Conservation (phyloP, 2,888 invertebrate genomes). For the Eupithecia dodoneata region DNA sequence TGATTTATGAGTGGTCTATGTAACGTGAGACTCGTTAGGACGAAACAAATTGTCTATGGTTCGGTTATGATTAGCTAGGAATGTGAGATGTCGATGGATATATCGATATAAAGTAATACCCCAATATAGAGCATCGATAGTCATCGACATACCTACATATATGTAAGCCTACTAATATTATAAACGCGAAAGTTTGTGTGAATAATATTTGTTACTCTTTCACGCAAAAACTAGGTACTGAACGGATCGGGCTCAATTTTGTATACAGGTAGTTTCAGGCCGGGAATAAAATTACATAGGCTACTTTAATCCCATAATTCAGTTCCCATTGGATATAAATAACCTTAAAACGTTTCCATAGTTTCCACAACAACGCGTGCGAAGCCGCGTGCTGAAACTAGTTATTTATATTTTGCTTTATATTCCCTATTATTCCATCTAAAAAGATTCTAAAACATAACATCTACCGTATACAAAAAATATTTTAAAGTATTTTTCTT, state of each 20-base stretch:
- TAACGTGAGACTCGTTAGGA: slow-evolving; percentile 75
- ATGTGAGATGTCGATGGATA: slow-evolving; percentile 46
- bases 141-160: background rate
- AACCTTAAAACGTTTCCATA: too few relatives aligned
- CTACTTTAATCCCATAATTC: too few relatives aligned
- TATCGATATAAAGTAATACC: background rate
- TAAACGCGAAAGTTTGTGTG: too few relatives aligned
- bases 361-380: too few relatives aligned
- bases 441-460: background rate
- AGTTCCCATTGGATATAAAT: too few relatives aligned
- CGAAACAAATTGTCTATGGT: slow-evolving; percentile 78
- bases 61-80: slow-evolving; percentile 55
- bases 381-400: too few relatives aligned
- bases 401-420: background rate
- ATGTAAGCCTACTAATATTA: too few relatives aligned
- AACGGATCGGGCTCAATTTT: too few relatives aligned
- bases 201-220: too few relatives aligned
- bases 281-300: too few relatives aligned
- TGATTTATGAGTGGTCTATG: slow-evolving; percentile 75
- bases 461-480: background rate
- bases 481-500: background rate
- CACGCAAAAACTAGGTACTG: too few relatives aligned
- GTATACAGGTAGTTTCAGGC: too few relatives aligned
- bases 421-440: background rate
- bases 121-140: background rate